Percentiles rank a stretch among this genome's conserved stretches.
These are phyloP conservation scores for Lasioglossum vierecki DNA, from an alignment of 2,888 invertebrate genomes.

Conservation along the genomic window DNA sequence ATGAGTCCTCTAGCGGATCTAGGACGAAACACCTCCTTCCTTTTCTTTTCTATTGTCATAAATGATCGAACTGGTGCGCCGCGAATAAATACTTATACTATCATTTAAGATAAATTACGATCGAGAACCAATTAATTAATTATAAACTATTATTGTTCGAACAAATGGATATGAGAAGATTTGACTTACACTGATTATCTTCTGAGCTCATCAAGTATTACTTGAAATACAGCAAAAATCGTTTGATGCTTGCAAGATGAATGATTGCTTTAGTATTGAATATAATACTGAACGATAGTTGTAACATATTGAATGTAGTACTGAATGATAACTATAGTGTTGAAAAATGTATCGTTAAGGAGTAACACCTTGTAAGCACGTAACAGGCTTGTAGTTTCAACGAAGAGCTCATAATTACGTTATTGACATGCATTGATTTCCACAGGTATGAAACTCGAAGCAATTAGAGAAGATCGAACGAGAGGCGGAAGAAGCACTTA, in stretches of 20 bases:
- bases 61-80: too few relatives aligned
- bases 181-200: not conserved
- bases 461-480: constrained; percentile 97
- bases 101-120: too few relatives aligned
- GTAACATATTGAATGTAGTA: not conserved
- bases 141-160: not conserved
- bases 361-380: not conserved
- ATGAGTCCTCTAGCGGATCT: too few relatives aligned
- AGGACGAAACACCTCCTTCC: too few relatives aligned
- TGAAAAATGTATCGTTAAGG: not conserved
- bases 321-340: not conserved
- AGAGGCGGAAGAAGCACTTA: constrained; percentile 98
- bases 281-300: not conserved
- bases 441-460: constrained; percentile 94
- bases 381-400: not conserved
- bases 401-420: not conserved
- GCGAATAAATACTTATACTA: too few relatives aligned
- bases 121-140: too few relatives aligned
- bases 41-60: too few relatives aligned
- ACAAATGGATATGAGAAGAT: not conserved
- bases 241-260: not conserved
- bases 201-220: not conserved
- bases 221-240: not conserved
- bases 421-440: not conserved
- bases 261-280: not conserved